phyloP scores from a whole-genome alignment of 2,113 vertebrate genomes.

The Peromyscus californicus region DNA sequence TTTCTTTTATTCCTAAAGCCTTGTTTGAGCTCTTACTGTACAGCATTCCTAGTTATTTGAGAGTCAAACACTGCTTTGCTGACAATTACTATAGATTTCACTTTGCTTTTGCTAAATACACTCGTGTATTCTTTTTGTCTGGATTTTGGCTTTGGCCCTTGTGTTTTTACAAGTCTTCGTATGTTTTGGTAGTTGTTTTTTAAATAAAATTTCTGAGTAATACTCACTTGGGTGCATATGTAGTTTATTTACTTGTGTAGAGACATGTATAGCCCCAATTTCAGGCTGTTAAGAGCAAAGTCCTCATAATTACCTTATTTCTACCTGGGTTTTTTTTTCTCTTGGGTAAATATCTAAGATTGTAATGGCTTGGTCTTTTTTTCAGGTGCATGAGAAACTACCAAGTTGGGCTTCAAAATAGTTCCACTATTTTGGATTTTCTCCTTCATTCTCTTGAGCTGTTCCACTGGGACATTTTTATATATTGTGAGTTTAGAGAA shows the following conservation, averaged over 20 bases:
- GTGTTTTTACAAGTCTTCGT: background rate
- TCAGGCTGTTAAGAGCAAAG: background rate
- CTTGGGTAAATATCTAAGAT: background rate
- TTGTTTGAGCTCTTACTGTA: background rate
- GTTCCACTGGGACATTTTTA: background rate
- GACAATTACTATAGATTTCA: background rate
- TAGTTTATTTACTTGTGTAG: background rate
- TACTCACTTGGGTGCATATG: background rate
- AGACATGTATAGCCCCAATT: background rate
- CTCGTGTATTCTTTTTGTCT: constrained; percentile 2
- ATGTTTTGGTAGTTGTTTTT: background rate
- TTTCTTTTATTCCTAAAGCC: background rate
- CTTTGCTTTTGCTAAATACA: background rate
- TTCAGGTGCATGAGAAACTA: background rate
- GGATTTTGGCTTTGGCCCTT: background rate
- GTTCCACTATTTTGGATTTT: background rate
- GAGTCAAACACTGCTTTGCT: background rate
- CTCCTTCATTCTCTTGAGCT: background rate
- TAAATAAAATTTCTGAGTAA: background rate
- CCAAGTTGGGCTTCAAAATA: background rate
- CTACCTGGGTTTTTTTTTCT: background rate
- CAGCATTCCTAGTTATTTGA: background rate
- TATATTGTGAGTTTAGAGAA: constrained; percentile 4
- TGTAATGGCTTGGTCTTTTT: background rate
- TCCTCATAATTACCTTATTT: background rate